These are phyloP conservation scores for Anguilla megastoma DNA, from an alignment of 2,797 vertebrate genomes.

Conservation along the genomic window DNA sequence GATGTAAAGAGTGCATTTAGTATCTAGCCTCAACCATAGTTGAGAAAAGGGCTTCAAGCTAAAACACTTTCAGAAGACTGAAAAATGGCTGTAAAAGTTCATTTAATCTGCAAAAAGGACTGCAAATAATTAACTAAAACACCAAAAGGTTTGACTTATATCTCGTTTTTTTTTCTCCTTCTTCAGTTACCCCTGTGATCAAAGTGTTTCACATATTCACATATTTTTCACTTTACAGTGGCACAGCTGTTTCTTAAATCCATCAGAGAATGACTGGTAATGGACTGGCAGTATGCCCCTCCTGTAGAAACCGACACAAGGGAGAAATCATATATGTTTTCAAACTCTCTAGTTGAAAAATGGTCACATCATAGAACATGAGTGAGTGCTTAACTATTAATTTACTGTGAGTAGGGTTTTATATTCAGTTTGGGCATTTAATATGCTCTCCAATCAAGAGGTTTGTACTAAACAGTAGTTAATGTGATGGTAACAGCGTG, in stretches of 20 bases:
- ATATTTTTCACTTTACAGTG: background rate
- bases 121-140: background rate
- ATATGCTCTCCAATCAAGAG: background rate
- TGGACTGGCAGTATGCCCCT: background rate
- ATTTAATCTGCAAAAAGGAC: background rate
- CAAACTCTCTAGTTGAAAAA: background rate
- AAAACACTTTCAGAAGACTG: no score
- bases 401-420: background rate
- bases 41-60: no score
- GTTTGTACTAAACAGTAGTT: background rate
- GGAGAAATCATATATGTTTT: background rate
- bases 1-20: no score
- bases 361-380: background rate
- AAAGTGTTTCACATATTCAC: background rate
- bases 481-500: background rate
- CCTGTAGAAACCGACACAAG: background rate
- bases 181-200: background rate
- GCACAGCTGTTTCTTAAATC: background rate
- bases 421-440: background rate
- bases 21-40: no score
- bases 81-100: background rate
- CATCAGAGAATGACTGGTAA: background rate
- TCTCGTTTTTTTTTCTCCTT: background rate
- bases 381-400: background rate
- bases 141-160: background rate